Base-by-base conservation (phyloP, 1,140 invertebrate genomes). In the Bombus confusus region DNA sequence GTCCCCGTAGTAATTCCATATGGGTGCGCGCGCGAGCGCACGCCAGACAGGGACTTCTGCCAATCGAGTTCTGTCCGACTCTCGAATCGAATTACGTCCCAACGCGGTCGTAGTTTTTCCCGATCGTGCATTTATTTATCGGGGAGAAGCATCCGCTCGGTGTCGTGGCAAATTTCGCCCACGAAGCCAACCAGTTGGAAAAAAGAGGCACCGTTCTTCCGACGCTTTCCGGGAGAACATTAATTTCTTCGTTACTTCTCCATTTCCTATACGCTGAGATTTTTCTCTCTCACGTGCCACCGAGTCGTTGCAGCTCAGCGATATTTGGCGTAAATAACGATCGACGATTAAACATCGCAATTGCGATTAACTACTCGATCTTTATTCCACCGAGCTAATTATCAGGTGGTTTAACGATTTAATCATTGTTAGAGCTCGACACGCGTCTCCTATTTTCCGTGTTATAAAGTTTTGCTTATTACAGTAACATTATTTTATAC, bases 61-160 rank as follows among this genome's bases (percentile, higher is more conserved):
- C 88, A 88, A 89, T 88, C 83, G 87, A 89, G 83, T 89, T 85
- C 73, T 74, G 62, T 28, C 41, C 68, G 39, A 43, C 66, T 83
- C 64, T 76, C 78, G 83, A 89, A 89, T 89, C 88, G 69, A 89
- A 82, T 86, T 86, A 86, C 83, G 62, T 79, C 69, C 72, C 78
- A 9, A n/a, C 39, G 80, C 80, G 72, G 34, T 28, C 81, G 64
- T 62, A 83, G 79, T 81, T 82, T 80, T 74, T 76, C 79, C 74
- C n/a, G 43, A 66, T 79, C 79, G 57, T 64, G 83, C 78, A 88
- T 88, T 88, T 89, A 89, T 89, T 82, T 88, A 88, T 78, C 73
- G 62, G 74, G 31, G 34, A 62, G 57, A 62, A 47, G 43, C 25
- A 28, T 9, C n/a, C 22, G 66, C 2, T 71, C 28, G 18, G 41